These are phyloP conservation scores for Tupaia tana DNA, from an alignment of 2,113 vertebrate species.

Conservation along the genomic window DNA sequence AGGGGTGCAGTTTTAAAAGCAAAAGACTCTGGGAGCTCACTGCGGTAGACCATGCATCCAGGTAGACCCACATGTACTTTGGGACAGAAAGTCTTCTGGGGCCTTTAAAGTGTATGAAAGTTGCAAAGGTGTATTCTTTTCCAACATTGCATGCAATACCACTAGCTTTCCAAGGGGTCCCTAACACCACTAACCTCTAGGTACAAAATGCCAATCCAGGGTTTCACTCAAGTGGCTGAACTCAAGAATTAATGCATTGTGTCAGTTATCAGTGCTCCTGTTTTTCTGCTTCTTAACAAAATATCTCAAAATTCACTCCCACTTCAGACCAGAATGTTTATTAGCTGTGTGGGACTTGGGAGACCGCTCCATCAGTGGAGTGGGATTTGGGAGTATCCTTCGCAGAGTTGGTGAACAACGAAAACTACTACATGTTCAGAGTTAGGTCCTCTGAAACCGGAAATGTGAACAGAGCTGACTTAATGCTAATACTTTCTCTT, in stretches of 20 bases:
- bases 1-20: neutral
- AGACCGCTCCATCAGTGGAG: neutral
- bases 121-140: neutral
- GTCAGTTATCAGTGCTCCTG: neutral
- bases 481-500: slow-evolving; percentile 79
- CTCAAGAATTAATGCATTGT: neutral
- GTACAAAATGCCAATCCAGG: slow-evolving; percentile 24
- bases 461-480: slow-evolving; percentile 72
- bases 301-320: neutral
- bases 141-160: neutral
- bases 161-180: neutral
- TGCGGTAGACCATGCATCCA: neutral
- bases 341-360: neutral
- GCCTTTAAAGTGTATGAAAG: neutral
- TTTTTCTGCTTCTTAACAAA: slow-evolving; percentile 13
- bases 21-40: neutral
- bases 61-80: neutral
- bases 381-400: slow-evolving; percentile 14
- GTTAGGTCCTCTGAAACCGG: slow-evolving; percentile 66
- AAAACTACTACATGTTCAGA: slow-evolving; percentile 64
- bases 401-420: slow-evolving; percentile 4
- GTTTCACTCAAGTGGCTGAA: neutral
- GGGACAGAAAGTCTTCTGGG: neutral
- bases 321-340: neutral
- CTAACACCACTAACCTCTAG: neutral